Evolutionary conservation across 2,888 invertebrate species (phyloP), one percentile per base, ranked within the genome.

Genomic region (Agriopis leucophaearia): DNA sequence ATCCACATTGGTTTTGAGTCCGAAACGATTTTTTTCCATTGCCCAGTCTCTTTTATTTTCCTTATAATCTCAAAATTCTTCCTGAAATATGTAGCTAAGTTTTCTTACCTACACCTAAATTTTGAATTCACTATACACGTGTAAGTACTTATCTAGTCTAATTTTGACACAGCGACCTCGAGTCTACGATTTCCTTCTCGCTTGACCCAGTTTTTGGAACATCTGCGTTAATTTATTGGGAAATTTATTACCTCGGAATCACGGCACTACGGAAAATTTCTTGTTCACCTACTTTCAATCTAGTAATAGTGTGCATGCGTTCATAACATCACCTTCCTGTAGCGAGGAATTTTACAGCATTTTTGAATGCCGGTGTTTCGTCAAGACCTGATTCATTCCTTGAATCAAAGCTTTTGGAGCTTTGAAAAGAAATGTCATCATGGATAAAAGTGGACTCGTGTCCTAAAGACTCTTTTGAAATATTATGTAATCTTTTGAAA

Each of bases 131-230:
- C n/a, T n/a, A n/a, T 5, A 27, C 27, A 5, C 5, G 27, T 27
- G 27, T 27, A 44, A 5, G 51, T 52, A 51, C 55, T 45, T 57
- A 54, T 40, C 18, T 38, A 67, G 58, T 67, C 16, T 38, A 67
- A 63, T 67, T 67, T 62, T 63, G 55, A 51, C 47, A 47, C 36
- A 45, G 1, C 44, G 63, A 63, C 83, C 83, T 85, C 83, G 81
- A 69, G 68, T 80, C 70, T 78, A 72, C 64, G 73, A 80, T 80
- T 78, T 81, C 80, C 79, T 82, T 78, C 78, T 82, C 73, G 57
- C 74, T 51, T 80, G 82, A 72, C 88, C 87, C 73, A 84, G 76
- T 84, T 88, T 78, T 68, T 66, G 62, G 65, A 74, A 71, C 77
- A 79, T 82, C 75, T 78, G 75, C 74, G 78, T 78, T 76, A 77